Percentiles rank a stretch among this genome's conserved stretches.
Evolutionary conservation across 2,888 invertebrate genomes (phyloP).

Genomic region (Lithophane semibrunnea): DNA sequence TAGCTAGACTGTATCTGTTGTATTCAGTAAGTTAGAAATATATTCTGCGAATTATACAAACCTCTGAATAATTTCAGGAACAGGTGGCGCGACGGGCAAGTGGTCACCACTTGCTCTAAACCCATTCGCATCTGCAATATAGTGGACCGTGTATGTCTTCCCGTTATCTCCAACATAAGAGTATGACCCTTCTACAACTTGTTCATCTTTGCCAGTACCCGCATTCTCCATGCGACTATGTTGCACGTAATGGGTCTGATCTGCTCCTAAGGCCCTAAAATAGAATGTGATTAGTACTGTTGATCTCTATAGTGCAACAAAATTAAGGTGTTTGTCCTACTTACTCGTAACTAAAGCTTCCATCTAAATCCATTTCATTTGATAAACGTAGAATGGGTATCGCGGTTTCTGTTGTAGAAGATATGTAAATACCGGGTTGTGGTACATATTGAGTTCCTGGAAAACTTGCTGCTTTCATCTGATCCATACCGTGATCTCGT

Average conservation of each 20-base stretch:
- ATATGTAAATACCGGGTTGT: slow-evolving; percentile 78
- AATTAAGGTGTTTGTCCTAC: slow-evolving; percentile 61
- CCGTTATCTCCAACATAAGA: slow-evolving; percentile 92
- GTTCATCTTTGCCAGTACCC: slow-evolving; percentile 90
- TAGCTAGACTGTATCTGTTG: background rate
- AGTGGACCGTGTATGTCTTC: slow-evolving; percentile 91
- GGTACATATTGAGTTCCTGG: slow-evolving; percentile 78
- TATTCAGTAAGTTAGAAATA: background rate
- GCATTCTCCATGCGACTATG: slow-evolving; percentile 90
- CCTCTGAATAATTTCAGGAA: slow-evolving; percentile 93
- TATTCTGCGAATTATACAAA: slow-evolving; percentile 63
- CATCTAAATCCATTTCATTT: slow-evolving; percentile 90
- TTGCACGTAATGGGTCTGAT: slow-evolving; percentile 89
- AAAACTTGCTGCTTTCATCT: slow-evolving; percentile 77
- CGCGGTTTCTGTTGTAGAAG: slow-evolving; percentile 87
- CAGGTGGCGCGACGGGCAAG: slow-evolving; percentile 94
- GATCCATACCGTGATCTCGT: slow-evolving; percentile 75
- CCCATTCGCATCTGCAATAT: slow-evolving; percentile 94
- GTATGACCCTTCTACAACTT: slow-evolving; percentile 91
- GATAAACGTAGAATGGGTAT: slow-evolving; percentile 89
- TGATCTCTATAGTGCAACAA: background rate
- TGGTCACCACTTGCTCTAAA: slow-evolving; percentile 94
- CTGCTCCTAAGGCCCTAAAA: slow-evolving; percentile 87
- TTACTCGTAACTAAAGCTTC: slow-evolving; percentile 90
- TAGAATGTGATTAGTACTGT: slow-evolving; percentile 29